Base-by-base conservation (phyloP, 2,888 invertebrate genomes). In the Tenthredo scrophulariae region DNA sequence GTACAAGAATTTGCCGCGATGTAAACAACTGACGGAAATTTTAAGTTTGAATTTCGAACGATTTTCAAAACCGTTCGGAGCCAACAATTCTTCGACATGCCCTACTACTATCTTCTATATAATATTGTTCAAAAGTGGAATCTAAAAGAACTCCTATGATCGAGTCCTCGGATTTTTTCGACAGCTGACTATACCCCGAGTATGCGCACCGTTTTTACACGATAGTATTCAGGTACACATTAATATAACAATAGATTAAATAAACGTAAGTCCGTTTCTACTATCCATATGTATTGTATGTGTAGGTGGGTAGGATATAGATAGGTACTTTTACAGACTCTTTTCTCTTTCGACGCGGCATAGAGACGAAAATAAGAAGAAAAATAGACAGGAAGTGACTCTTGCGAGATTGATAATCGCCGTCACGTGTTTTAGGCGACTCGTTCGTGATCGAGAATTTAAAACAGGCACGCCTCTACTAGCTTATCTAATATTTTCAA, bases 181-280 rank as follows among this genome's bases (percentile, higher is more conserved):
- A 77, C 18, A 77, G 77, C 29, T 77, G 77, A 75, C 46, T 54
- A 18, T 67, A 33, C 10, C 7, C 33, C 33, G 54, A 74, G 33
- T 77, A 54, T 77, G 77, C 77, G 77, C 54, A 77, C 15, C 77
- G 54, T 77, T 77, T 54, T 77, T 54, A 29, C 74, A 40, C 74
- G 18, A 43, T 43, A 40, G 74, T 26, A 10, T 40, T 22, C 43
- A 43, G 74, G 40, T 67, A 67, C 74, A 74, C 43, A 43, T 26
- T 43, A 43, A 18, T 74, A 22, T 74, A 9, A 26, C n/a, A n/a
- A 74, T n/a, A 74, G 6, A 37, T n/a, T 40, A 43, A 43, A 22
- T 26, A 43, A 22, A 33, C 13, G 67, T 67, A 43, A 46, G 22
- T 22, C 33, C 9, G 18, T 67, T 33, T 18, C 5, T 67, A 33